A percentile compares a stretch with the other conserved stretches of the same genome.
phyloP scores from a whole-genome alignment of 35 echinoderm and acorn worm species.

The Patiria miniata region DNA sequence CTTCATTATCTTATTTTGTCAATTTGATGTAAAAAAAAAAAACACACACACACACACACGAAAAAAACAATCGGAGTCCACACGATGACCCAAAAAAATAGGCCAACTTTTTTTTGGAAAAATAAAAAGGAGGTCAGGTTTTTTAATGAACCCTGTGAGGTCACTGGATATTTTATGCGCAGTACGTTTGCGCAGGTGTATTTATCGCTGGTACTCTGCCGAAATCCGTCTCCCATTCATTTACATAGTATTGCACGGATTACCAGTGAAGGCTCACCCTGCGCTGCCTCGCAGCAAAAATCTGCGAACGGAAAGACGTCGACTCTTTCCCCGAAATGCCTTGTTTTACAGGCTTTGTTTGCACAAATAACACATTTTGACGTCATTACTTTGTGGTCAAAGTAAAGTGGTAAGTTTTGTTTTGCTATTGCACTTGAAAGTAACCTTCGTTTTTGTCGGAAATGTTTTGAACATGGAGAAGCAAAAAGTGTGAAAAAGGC shows the following conservation, averaged over 20 bases:
- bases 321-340: not conserved
- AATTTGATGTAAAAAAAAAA: no score
- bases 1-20: no score
- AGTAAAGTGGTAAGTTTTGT: conserved; percentile 5
- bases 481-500: not conserved
- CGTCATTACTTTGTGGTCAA: not conserved
- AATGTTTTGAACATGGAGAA: not conserved
- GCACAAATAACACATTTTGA: not conserved
- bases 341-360: not conserved
- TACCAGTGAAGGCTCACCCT: not conserved
- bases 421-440: not conserved
- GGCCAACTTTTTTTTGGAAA: no score
- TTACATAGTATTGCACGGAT: not conserved
- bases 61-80: no score
- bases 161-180: no score
- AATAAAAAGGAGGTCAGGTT: no score
- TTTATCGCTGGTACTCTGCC: not conserved
- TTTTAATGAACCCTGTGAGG: no score
- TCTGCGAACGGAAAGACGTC: not conserved
- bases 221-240: not conserved
- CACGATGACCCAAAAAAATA: no score
- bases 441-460: not conserved
- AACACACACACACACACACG: no score
- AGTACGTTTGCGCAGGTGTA: not conserved
- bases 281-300: not conserved